A percentile compares a stretch with the other conserved stretches of the same genome.
phyloP scores from a whole-genome alignment of 2,888 invertebrate genomes.

The Lissocephala sabroskyi region DNA sequence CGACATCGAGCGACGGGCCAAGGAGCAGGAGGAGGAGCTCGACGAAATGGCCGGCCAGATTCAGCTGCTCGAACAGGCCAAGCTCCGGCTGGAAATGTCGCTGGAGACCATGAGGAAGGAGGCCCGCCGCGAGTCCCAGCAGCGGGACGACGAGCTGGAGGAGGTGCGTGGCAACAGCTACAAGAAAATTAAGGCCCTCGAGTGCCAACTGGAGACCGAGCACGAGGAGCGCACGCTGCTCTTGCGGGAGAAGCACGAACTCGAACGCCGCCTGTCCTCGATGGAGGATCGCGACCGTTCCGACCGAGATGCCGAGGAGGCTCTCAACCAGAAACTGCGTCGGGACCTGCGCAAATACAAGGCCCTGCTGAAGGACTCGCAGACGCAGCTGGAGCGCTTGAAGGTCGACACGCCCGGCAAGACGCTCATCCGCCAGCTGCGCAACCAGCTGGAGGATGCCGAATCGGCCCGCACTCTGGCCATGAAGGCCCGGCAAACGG shows the following conservation, averaged over 20 bases:
- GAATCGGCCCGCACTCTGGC: constrained; percentile 89
- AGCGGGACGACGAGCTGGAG: constrained; percentile 94
- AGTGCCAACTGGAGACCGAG: constrained; percentile 93
- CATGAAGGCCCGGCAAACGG: constrained; percentile 86
- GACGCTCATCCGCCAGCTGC: constrained; percentile 81
- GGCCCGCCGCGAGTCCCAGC: constrained; percentile 89
- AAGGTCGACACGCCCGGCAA: constrained; percentile 90
- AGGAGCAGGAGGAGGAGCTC: constrained; percentile 94
- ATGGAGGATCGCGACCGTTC: constrained; percentile 84
- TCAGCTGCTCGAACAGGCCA: constrained; percentile 91
- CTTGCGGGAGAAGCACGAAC: constrained; percentile 90
- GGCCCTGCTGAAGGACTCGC: constrained; percentile 91
- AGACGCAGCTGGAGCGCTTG: constrained; percentile 90
- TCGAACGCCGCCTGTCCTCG: constrained; percentile 88
- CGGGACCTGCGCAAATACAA: constrained; percentile 91
- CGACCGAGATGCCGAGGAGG: constrained; percentile 81
- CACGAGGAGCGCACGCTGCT: constrained; percentile 91
- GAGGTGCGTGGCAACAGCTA: constrained; percentile 91
- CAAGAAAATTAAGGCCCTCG: constrained; percentile 93
- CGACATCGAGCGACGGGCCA: constrained; percentile 87
- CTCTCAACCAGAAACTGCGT: constrained; percentile 81
- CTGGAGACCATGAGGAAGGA: constrained; percentile 94
- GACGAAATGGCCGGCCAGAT: constrained; percentile 96
- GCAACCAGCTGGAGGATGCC: constrained; percentile 91
- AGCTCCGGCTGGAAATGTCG: constrained; percentile 93